Base-by-base conservation (phyloP, 2,797 vertebrate species). In the Diceros bicornis region DNA sequence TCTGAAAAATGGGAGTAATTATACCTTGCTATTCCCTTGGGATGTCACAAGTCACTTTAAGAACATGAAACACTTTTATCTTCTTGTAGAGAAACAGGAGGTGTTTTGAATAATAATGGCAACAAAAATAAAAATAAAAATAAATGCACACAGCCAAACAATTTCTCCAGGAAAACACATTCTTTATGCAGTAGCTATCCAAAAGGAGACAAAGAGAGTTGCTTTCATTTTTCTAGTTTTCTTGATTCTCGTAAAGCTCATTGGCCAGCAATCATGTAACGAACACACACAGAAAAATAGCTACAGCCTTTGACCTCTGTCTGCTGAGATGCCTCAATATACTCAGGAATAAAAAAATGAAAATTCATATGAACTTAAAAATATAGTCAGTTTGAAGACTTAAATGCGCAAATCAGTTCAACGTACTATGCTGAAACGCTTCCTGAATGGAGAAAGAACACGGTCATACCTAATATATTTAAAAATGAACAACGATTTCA, bases 221-320 rank as follows among this genome's bases (percentile, higher is more conserved):
- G 0, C 21, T 89, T 98, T 96, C 37, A 47, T 96, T 98, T 98
- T 96, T n/a, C 69, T 55, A 0, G 0, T 59, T 72, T 77, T 91
- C 96, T 95, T 88, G 91, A 9, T 88, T 97, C 91, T 97, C 52
- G 47, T 62, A 86, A 94, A 95, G 88, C 59, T 77, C 84, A 97
- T 97, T 79, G 97, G 95, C 62, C 59, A 82, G 91, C 55, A 90
- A 87, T 97, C 93, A 97, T 17, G 32, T 55, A 69, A 61, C 97
- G 97, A 55, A 97, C 57, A 85, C 84, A 96, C 74, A 94, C 32
- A 1, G 41, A 77, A 97, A 98, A 94, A 91, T 95, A 98, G 88
- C 62, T 75, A 9, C 14, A 68, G 83, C 16, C 2, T 29, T 98
- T 96, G 93, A 96, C 84, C 37, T 97, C 92, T 77, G 81, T 66